phyloP scores from a whole-genome alignment of 2,888 invertebrate species.

The Acanthococcus lagerstroemiae region DNA sequence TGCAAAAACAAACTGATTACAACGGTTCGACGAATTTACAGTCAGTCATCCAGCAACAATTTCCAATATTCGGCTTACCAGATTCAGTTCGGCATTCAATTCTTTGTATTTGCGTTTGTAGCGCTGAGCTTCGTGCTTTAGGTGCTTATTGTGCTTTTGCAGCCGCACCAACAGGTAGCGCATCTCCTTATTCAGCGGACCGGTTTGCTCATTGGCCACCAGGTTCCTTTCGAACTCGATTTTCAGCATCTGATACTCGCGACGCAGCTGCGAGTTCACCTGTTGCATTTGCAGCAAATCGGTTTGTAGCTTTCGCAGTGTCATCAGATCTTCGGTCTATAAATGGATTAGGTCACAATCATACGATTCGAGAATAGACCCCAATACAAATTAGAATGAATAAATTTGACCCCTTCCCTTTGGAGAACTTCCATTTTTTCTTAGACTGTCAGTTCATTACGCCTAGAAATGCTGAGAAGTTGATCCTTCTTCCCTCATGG shows the following conservation, averaged over 20 bases:
- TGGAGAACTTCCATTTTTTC: too few relatives aligned
- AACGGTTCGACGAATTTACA: background rate
- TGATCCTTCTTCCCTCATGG: too few relatives aligned
- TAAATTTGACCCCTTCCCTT: too few relatives aligned
- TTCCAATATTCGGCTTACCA: conserved; percentile 46
- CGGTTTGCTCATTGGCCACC: conserved; percentile 96
- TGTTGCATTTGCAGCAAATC: conserved; percentile 95
- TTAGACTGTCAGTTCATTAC: too few relatives aligned
- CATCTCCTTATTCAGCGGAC: conserved; percentile 97
- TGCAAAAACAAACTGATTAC: background rate
- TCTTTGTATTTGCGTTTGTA: conserved; percentile 89
- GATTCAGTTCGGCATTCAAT: conserved; percentile 67
- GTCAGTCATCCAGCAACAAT: too few relatives aligned
- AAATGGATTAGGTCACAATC: too few relatives aligned
- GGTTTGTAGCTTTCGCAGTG: conserved; percentile 85
- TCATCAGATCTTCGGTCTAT: conserved; percentile 84
- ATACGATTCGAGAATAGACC: too few relatives aligned
- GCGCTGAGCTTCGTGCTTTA: conserved; percentile 88
- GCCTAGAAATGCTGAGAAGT: too few relatives aligned
- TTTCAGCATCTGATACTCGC: conserved; percentile 93
- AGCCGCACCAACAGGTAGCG: conserved; percentile 88
- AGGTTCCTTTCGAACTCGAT: conserved; percentile 97
- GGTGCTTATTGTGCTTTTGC: conserved; percentile 92
- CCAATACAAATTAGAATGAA: too few relatives aligned
- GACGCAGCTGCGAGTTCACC: conserved; percentile 79